phyloP scores from a whole-genome alignment of 2,888 invertebrate species.

The Scaptomyza reducta region DNA sequence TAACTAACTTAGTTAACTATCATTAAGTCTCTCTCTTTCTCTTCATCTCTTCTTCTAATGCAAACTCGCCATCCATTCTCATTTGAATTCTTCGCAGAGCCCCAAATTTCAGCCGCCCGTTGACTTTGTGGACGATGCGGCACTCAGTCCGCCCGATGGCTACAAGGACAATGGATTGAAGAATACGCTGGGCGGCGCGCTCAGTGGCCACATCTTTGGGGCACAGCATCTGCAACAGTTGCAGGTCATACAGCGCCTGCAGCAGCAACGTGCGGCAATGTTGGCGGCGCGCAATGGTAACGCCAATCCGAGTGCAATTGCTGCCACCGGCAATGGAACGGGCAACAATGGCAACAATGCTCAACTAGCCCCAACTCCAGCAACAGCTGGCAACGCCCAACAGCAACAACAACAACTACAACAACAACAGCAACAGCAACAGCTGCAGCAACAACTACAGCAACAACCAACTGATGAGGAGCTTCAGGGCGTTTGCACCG shows the following conservation, averaged over 20 bases:
- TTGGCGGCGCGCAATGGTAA: slow-evolving; percentile 84
- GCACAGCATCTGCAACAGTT: slow-evolving; percentile 87
- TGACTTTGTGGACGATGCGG: slow-evolving; percentile 92
- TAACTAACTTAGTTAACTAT: slow-evolving; percentile 31
- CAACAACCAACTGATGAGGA: slow-evolving; percentile 79
- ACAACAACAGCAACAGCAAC: slow-evolving; percentile 43
- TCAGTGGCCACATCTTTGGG: slow-evolving; percentile 87
- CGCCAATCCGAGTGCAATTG: not conserved
- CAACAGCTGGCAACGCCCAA: slow-evolving; percentile 55
- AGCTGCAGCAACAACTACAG: slow-evolving; percentile 52
- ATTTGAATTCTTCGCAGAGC: slow-evolving; percentile 80
- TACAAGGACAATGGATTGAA: slow-evolving; percentile 93
- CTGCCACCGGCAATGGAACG: not conserved
- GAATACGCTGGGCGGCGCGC: slow-evolving; percentile 86
- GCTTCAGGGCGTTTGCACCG: slow-evolving; percentile 82
- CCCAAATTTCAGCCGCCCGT: slow-evolving; percentile 88
- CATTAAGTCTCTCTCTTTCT: slow-evolving; percentile 1
- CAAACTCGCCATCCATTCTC: not conserved
- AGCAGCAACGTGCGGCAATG: slow-evolving; percentile 86
- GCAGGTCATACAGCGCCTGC: slow-evolving; percentile 87
- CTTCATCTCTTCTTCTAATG: not conserved
- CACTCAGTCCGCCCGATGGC: slow-evolving; percentile 95
- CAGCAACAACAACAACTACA: slow-evolving; percentile 55
- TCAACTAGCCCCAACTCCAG: slow-evolving; percentile 67
- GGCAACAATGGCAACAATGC: slow-evolving; percentile 60